These are phyloP conservation scores for Ladona fulva DNA, from an alignment of 1,140 invertebrate genomes.

Conservation along the genomic window DNA sequence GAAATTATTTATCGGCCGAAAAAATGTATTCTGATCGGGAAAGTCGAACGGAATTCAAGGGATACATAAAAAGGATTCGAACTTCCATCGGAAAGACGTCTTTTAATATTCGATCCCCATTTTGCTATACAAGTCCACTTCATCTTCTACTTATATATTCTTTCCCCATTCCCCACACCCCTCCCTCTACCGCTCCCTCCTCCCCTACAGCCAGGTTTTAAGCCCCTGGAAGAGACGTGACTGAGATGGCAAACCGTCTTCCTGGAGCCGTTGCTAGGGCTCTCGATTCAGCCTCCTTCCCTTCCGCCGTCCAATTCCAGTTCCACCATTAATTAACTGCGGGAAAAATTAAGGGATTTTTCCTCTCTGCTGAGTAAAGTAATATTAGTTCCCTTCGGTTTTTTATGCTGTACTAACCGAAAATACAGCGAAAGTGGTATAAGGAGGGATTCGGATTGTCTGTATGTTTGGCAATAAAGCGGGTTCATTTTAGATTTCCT, in stretches of 20 bases:
- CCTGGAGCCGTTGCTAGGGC: neutral
- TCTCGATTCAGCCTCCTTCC: neutral
- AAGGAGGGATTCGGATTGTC: too few species aligned
- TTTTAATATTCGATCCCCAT: neutral
- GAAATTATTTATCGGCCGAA: too few species aligned
- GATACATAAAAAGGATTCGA: too few species aligned
- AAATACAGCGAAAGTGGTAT: too few species aligned
- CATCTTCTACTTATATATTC: neutral
- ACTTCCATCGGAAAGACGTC: neutral
- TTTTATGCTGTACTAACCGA: too few species aligned
- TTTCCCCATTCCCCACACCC: neutral
- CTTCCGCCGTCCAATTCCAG: neutral
- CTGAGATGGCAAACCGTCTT: neutral
- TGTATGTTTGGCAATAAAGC: too few species aligned
- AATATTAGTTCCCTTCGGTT: too few species aligned
- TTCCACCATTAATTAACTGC: neutral
- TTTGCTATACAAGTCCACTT: neutral
- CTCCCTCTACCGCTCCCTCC: neutral
- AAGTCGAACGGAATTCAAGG: too few species aligned
- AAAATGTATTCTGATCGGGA: too few species aligned
- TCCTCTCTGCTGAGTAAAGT: too few species aligned
- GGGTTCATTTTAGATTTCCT: too few species aligned
- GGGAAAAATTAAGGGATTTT: neutral
- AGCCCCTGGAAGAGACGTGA: neutral
- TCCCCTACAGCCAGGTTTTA: neutral